Evolutionary conservation across 2,797 vertebrate species (phyloP), one percentile per base, ranked within the genome.

Genomic region (Microcaecilia unicolor): DNA sequence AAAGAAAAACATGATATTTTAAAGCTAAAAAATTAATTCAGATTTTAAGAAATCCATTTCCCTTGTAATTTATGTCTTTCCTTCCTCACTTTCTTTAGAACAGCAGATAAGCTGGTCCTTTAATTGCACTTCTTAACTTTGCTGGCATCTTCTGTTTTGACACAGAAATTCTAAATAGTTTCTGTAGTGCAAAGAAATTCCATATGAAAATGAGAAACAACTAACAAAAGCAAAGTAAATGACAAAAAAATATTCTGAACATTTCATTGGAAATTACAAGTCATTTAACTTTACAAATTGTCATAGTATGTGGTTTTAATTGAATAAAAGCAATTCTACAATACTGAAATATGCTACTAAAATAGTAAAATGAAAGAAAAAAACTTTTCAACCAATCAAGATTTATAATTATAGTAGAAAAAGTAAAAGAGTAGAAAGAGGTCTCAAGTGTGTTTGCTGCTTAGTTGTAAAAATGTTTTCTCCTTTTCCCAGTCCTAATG

Each of bases 351-450:
- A n/a, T n/a, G n/a, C n/a, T n/a, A n/a, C n/a, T n/a, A n/a, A n/a
- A n/a, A 78, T 80, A 83, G 72, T 75, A 83, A 78, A 79, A 74
- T 71, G 59, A 77, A 77, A 84, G 72, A 84, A 85, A 70, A n/a
- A 70, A 81, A 76, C 58, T 67, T 67, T 76, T 67, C 78, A 76
- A 78, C 68, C 68, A 67, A 77, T 74, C 77, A 69, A 63, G 69
- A 66, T 62, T 53, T 72, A 58, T 62, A 62, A 61, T 67, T 70
- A 85, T 72, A 77, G 64, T 52, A 62, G 78, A 61, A 61, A 67
- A 72, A 56, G 67, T 76, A 72, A 69, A 72, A 70, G 38, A 47
- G 67, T 56, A 48, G 55, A 67, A 51, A 69, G 50, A 58, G 64
- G 74, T 73, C 48, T 55, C 35, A 70, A 69, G 56, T 37, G 19